Percentiles rank a stretch among this genome's conserved stretches.
Conservation (phyloP, 2,113 vertebrate genomes). For the Myanophis thanlyinensis region DNA sequence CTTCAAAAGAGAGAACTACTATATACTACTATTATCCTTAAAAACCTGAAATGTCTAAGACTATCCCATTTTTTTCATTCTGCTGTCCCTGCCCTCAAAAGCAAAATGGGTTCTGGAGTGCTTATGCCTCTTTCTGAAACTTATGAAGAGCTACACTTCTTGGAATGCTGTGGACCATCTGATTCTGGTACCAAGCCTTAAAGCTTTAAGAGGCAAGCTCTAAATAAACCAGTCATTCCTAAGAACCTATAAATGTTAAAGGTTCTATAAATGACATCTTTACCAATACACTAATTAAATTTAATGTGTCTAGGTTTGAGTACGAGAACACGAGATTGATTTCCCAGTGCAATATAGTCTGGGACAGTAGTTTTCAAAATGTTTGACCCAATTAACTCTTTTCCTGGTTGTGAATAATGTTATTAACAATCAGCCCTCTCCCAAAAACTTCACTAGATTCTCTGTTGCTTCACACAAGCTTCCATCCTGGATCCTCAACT, state of each 20-base stretch:
- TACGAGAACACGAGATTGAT: background rate
- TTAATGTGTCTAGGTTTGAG: background rate
- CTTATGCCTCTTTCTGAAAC: background rate
- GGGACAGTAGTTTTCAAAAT: background rate
- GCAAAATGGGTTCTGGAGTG: background rate
- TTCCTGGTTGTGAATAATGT: background rate
- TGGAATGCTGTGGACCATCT: background rate
- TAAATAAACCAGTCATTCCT: background rate
- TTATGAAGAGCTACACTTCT: background rate
- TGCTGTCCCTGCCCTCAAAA: accelerated
- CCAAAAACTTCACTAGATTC: background rate
- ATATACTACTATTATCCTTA: background rate
- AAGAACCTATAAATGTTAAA: background rate
- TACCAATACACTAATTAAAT: background rate
- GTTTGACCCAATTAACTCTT: background rate
- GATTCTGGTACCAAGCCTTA: background rate
- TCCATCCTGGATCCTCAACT: background rate
- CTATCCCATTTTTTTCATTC: background rate
- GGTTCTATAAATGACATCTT: background rate
- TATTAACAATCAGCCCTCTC: background rate
- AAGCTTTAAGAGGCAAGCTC: background rate
- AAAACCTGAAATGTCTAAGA: background rate
- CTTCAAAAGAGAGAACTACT: background rate
- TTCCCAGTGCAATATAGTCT: background rate
- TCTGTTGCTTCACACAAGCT: background rate